Evolutionary conservation across 2,888 invertebrate species (phyloP).

Genomic region (Phortica okadai): DNA sequence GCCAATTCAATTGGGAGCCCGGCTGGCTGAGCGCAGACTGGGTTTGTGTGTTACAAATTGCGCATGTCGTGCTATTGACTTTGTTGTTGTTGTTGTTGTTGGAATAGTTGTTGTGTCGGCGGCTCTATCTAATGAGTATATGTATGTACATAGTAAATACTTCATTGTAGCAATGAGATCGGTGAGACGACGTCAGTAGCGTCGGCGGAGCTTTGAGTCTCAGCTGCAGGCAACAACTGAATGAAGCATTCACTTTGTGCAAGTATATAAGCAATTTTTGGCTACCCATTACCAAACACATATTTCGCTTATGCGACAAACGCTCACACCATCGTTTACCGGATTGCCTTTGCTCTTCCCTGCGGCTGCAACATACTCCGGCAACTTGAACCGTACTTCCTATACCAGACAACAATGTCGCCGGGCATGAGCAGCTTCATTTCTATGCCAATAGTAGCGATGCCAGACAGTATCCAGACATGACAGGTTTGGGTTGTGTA

Average conservation of each 20-base stretch:
- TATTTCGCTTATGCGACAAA: background rate
- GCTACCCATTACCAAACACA: background rate
- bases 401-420: background rate
- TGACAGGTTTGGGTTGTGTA: slow-evolving; percentile 51
- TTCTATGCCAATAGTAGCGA: slow-evolving; percentile 36
- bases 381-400: no score
- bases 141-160: slow-evolving; percentile 16
- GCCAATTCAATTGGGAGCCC: slow-evolving; percentile 48
- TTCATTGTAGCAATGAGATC: slow-evolving; percentile 17
- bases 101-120: slow-evolving; percentile 12
- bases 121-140: slow-evolving; percentile 19
- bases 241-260: background rate
- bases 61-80: slow-evolving; percentile 73
- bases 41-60: slow-evolving; percentile 77
- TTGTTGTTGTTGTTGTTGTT: slow-evolving; percentile 43
- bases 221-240: slow-evolving; percentile 1
- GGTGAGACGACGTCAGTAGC: slow-evolving; percentile 16
- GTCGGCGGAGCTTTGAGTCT: slow-evolving; percentile 11
- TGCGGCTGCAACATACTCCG: background rate
- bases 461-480: slow-evolving; percentile 65
- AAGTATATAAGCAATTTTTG: slow-evolving; percentile 6
- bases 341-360: slow-evolving; percentile 9
- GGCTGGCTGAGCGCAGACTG: slow-evolving; percentile 70
- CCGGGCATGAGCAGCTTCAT: slow-evolving; percentile 23
- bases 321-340: background rate